Evolutionary conservation across 1,140 invertebrate genomes (phyloP).

Genomic region (Drosophila orosa): DNA sequence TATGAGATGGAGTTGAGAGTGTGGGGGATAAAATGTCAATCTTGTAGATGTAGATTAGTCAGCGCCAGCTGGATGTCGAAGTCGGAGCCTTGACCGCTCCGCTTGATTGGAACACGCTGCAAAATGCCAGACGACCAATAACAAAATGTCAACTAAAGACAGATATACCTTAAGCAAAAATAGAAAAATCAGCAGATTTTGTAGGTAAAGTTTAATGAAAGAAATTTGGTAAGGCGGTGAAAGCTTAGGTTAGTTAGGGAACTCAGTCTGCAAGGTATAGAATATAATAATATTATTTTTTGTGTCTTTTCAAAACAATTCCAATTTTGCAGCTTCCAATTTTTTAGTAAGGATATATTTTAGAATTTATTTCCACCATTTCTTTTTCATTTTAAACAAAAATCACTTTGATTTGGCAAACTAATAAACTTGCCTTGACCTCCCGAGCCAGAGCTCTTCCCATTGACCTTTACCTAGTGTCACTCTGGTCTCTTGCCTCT

Average conservation of each 20-base stretch:
- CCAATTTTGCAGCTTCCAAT: too few relatives aligned
- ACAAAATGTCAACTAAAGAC: conserved; percentile 30
- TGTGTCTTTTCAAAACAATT: too few relatives aligned
- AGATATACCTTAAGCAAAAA: neutral
- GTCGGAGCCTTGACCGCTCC: conserved; percentile 37
- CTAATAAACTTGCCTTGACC: neutral
- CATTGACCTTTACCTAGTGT: conserved; percentile 13
- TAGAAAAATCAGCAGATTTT: neutral
- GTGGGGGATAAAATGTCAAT: conserved; percentile 44
- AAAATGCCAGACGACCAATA: conserved; percentile 39
- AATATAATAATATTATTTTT: neutral
- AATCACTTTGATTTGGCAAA: neutral
- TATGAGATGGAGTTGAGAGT: conserved; percentile 33
- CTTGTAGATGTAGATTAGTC: conserved; percentile 50
- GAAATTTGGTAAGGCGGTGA: neutral
- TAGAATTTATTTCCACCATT: neutral
- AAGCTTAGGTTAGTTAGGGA: neutral
- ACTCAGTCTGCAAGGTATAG: too few relatives aligned
- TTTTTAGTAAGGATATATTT: neutral
- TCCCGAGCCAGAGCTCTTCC: neutral
- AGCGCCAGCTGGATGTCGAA: conserved; percentile 23
- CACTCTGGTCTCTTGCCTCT: neutral
- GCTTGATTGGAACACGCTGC: conserved; percentile 23
- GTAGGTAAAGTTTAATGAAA: neutral
- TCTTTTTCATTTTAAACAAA: neutral